phyloP scores from a whole-genome alignment of 2,888 invertebrate genomes.

The Hyposoter dolosus region DNA sequence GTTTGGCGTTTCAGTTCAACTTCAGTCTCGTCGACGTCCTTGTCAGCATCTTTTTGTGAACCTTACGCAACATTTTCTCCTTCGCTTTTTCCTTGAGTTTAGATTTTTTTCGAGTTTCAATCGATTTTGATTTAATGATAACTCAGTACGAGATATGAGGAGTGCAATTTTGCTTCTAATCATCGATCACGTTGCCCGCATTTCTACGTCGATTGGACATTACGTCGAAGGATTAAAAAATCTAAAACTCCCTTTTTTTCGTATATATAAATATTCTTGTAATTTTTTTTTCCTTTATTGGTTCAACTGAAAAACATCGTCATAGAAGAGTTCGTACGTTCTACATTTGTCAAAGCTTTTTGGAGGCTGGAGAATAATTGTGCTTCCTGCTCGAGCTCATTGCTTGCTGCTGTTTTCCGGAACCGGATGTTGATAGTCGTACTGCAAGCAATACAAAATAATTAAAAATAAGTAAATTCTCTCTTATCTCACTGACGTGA shows the following conservation, averaged over 20 bases:
- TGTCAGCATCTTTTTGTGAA: slow-evolving; percentile 86
- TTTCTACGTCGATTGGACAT: slow-evolving; percentile 71
- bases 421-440: neutral
- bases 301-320: slow-evolving; percentile 40
- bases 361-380: neutral
- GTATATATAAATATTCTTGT: slow-evolving; percentile 35
- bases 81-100: slow-evolving; percentile 86
- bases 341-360: slow-evolving; percentile 41
- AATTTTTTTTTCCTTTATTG: slow-evolving; percentile 12
- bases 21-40: slow-evolving; percentile 87
- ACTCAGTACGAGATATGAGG: too few species aligned
- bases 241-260: slow-evolving; percentile 6
- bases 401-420: neutral
- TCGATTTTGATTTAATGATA: too few species aligned
- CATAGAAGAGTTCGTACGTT: slow-evolving; percentile 39
- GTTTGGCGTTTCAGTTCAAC: slow-evolving; percentile 84
- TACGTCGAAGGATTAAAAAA: slow-evolving; percentile 9
- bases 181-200: slow-evolving; percentile 73
- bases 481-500: neutral
- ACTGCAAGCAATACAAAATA: neutral
- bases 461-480: neutral
- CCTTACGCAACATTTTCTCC: slow-evolving; percentile 85
- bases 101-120: slow-evolving; percentile 85
- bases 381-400: neutral
- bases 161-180: slow-evolving; percentile 74